Base-by-base conservation (phyloP, 2,797 vertebrate genomes). In the Acanthiza pusilla region DNA sequence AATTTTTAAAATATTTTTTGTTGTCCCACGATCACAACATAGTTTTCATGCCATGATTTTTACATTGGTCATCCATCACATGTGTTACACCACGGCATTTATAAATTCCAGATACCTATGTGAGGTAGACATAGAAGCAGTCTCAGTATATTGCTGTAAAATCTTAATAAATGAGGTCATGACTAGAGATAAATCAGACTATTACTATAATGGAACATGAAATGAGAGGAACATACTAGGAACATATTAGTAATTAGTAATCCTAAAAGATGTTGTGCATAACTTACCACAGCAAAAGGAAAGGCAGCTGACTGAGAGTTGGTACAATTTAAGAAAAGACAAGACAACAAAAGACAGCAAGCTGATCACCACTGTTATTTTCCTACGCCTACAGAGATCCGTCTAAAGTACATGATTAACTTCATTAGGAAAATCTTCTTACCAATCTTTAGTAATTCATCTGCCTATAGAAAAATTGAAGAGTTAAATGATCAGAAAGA, bases 351-450 rank as follows among this genome's bases (percentile, higher is more conserved):
- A 88, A 70, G 73, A 43, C 62, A 86, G 58, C 54, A 72, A 86
- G 66, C 16, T 94, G 58, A 94, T 58, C 51, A 53, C 16, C 11
- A 16, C 16, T 66, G 22, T 4, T 58, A 51, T 74, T 87, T 91
- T 19, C 32, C 29, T 72, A 3, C 22, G 26, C 32, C 54, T 72
- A 68, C 54, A 74, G 66, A 88, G 22, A 67, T 68, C 62, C n/a
- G 84, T 84, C 40, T 60, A 9, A 86, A 91, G 29, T 45, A 30
- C 60, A 34, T 81, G 70, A 94, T 88, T 62, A 86, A 75, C 61
- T 81, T 81, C 9, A 34, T 91, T 81, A 86, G 66, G 65, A 86
- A 86, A 91, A 90, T 86, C 57, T 87, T 77, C 63, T 83, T 83
- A 62, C 22, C 32, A 27, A 40, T 48, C n/a, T 80, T 85, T 34